Conservation (phyloP, 2,797 vertebrate species). For the Avahi laniger region DNA sequence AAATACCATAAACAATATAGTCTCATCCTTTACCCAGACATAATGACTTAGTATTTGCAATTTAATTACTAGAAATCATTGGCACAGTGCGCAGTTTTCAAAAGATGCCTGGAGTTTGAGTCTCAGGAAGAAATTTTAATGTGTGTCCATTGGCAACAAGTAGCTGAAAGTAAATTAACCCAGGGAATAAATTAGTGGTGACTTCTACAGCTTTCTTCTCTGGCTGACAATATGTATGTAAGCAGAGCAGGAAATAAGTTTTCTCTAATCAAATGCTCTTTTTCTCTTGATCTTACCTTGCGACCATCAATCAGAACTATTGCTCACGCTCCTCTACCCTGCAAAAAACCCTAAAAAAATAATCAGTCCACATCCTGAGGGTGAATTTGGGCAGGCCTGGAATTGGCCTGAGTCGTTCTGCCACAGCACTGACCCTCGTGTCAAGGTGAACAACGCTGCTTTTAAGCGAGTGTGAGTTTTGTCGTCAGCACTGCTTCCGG, state of each 20-base stretch:
- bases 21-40: not conserved
- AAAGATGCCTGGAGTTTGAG: not conserved
- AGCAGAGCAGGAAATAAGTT: not conserved
- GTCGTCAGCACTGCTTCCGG: rapidly evolving
- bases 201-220: not conserved
- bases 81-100: not conserved
- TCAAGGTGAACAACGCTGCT: not conserved
- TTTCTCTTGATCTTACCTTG: not conserved
- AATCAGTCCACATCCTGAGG: rapidly evolving
- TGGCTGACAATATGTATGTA: not conserved
- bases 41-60: rapidly evolving
- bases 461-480: rapidly evolving
- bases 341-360: not conserved
- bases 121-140: not conserved
- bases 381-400: no score
- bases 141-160: not conserved
- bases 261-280: not conserved
- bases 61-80: not conserved
- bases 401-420: rapidly evolving
- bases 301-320: not conserved
- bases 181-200: not conserved
- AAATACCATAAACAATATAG: not conserved
- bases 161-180: not conserved
- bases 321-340: rapidly evolving
- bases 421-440: not conserved